Evolutionary conservation across 1,140 invertebrate species (phyloP), one percentile per base, ranked within the genome.

Genomic region (Plectus sambesii): DNA sequence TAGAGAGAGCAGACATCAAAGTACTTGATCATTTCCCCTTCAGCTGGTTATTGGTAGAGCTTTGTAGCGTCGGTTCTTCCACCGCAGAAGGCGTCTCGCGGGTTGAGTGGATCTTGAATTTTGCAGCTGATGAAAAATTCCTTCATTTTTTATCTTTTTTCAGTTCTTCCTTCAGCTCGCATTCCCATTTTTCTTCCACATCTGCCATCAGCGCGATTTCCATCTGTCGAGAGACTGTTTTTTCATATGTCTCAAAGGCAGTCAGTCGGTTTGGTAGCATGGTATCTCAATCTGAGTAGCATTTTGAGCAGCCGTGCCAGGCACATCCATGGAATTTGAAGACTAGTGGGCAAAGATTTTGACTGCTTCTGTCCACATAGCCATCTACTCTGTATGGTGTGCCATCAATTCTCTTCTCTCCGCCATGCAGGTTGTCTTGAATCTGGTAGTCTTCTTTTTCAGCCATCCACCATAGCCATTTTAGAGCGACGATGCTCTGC

Each of bases 381-480:
- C 2, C 26, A 12, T 51, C 49, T 17, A 51, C 25, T 36, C 24
- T 38, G 12, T 47, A 25, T 4, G 23, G 12, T 17, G n/a, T n/a
- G n/a, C n/a, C n/a, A n/a, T 22, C 45, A 38, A 51, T 19, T 24
- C 19, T 2, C 5, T 35, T 22, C 20, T 42, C 47, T 1, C 19
- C 3, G 6, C 26, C 37, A 42, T 46, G 42, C 1, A 44, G 0
- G 12, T 49, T 22, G 26, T 55, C 33, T 1, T 26, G 22, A 15
- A 55, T 55, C 9, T 39, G 2, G 26, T 47, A 30, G 2, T 38
- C 3, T 22, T 47, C 15, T 15, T 5, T 25, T 41, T 55, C 9
- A 5, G 15, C 9, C 22, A 47, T 2, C 20, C 40, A 57, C 17
- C 44, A 42, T 25, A 50, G 15, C 51, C 47, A 55, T 12, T 27